These are phyloP conservation scores for Pegoplata infirma DNA, from an alignment of 2,888 invertebrate species.

Conservation along the genomic window DNA sequence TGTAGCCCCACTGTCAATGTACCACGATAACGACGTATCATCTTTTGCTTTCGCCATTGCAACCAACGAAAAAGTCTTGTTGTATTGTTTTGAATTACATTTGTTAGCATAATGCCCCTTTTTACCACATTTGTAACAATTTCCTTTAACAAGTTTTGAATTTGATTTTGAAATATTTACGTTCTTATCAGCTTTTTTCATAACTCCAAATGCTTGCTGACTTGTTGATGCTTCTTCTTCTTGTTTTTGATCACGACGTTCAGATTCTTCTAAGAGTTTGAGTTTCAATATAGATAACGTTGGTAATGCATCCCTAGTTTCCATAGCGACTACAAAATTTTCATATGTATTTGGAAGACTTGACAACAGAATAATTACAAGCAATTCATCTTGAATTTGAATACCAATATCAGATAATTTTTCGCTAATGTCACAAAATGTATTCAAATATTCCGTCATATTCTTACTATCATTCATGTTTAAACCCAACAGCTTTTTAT, in stretches of 20 bases:
- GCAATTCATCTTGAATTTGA: constrained; percentile 28
- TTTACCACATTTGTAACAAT: too few relatives aligned
- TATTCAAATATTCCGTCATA: constrained; percentile 15
- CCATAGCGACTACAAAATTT: constrained; percentile 41
- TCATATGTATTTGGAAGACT: constrained; percentile 21
- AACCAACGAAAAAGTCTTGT: too few relatives aligned
- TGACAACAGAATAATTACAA: constrained; percentile 34
- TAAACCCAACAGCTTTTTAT: constrained; percentile 47
- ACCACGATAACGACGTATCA: constrained; percentile 2
- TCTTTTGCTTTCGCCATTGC: not conserved
- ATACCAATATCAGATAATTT: constrained; percentile 46
- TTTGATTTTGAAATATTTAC: too few relatives aligned
- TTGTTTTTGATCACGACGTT: too few relatives aligned
- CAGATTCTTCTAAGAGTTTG: too few relatives aligned
- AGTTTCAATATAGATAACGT: not conserved
- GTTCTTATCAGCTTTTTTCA: too few relatives aligned
- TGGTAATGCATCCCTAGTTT: constrained; percentile 20
- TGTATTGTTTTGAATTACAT: too few relatives aligned
- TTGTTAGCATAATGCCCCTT: too few relatives aligned
- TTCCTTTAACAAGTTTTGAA: too few relatives aligned
- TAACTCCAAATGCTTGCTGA: too few relatives aligned
- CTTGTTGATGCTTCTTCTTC: too few relatives aligned
- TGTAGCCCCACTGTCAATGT: constrained; percentile 23
- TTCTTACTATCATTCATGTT: constrained; percentile 15
- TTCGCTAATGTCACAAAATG: constrained; percentile 10